Evolutionary conservation across 2,888 invertebrate species (phyloP).

Genomic region (Lasius fuliginosus): DNA sequence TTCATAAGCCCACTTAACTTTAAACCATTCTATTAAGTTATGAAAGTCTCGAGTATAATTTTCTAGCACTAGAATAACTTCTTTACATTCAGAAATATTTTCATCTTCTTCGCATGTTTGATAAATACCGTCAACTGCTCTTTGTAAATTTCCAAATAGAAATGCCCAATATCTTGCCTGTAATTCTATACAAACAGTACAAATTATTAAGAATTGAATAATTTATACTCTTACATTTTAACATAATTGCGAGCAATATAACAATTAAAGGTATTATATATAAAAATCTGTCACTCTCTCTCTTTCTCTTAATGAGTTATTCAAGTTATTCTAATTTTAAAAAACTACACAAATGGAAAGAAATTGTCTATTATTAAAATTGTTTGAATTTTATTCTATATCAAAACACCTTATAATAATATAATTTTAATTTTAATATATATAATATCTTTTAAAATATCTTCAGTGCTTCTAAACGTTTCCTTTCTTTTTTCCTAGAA

Average conservation of each 20-base stretch:
- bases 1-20: conserved; percentile 97
- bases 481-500: background rate
- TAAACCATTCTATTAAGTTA: conserved; percentile 97
- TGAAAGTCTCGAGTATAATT: conserved; percentile 98
- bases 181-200: conserved; percentile 88
- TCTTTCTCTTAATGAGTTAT: background rate
- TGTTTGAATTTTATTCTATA: background rate
- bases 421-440: too few relatives aligned
- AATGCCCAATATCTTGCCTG: conserved; percentile 98
- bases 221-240: background rate
- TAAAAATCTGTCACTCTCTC: background rate
- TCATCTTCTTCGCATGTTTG: conserved; percentile 98
- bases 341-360: background rate
- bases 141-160: conserved; percentile 96
- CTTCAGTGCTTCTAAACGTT: background rate
- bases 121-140: conserved; percentile 98
- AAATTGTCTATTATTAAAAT: background rate
- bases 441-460: background rate
- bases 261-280: background rate
- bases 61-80: conserved; percentile 97
- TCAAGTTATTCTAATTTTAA: background rate
- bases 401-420: background rate
- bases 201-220: conserved; percentile 22
- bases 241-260: background rate
- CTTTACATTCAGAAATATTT: conserved; percentile 97